A percentile compares a stretch with the other conserved stretches of the same genome.
These are phyloP conservation scores for Montipora capricornis DNA, from an alignment of 64 coral and sea anemone species.

Conservation along the genomic window DNA sequence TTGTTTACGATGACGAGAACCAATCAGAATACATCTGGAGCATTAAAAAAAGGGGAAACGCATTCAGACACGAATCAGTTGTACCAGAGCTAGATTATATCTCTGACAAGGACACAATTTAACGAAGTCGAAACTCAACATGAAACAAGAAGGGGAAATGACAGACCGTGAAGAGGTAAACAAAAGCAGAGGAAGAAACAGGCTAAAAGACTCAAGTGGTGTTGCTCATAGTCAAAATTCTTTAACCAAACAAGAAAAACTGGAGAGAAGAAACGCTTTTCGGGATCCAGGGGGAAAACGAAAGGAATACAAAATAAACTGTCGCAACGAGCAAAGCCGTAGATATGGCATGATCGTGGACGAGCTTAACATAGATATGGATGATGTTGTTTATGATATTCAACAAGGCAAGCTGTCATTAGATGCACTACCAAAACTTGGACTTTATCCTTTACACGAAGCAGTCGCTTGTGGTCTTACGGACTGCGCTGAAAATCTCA, in stretches of 20 bases:
- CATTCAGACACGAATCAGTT: constrained; percentile 3
- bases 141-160: neutral
- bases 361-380: constrained; percentile 23
- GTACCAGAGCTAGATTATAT: no score
- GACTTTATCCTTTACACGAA: constrained; percentile 70
- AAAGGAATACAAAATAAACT: constrained; percentile 1
- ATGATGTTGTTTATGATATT: constrained; percentile 45
- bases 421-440: constrained; percentile 29
- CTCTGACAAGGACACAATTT: neutral
- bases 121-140: neutral
- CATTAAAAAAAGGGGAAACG: neutral
- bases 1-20: constrained; percentile 10
- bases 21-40: neutral
- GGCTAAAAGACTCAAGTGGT: neutral
- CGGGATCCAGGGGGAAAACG: constrained; percentile 14
- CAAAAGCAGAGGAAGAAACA: constrained; percentile 42
- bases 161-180: neutral
- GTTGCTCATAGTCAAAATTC: neutral
- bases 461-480: constrained; percentile 71
- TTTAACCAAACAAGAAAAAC: constrained; percentile 19
- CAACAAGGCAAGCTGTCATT: constrained; percentile 26
- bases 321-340: constrained; percentile 5
- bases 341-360: constrained; percentile 53
- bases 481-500: constrained; percentile 57
- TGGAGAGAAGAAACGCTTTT: constrained; percentile 19